Evolutionary conservation across 2,888 invertebrate genomes (phyloP).

Genomic region (Spicauda simplicius): DNA sequence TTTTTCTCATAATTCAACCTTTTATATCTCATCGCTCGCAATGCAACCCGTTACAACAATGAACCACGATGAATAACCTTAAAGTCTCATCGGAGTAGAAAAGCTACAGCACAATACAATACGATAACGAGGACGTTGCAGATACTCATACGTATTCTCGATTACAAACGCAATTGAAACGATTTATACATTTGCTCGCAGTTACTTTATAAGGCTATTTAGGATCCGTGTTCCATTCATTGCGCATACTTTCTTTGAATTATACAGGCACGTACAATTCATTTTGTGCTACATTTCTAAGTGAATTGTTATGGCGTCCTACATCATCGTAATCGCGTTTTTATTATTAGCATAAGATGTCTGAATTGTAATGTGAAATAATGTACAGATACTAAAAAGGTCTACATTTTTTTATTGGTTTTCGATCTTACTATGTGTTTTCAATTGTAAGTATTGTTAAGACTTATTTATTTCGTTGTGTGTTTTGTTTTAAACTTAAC

Average conservation of each 20-base stretch:
- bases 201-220: conserved; percentile 23
- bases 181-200: conserved; percentile 13
- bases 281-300: conserved; percentile 6
- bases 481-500: too few species aligned
- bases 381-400: too few species aligned
- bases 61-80: conserved; percentile 24
- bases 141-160: conserved; percentile 11
- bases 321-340: background rate
- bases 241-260: conserved; percentile 19
- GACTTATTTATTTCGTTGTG: too few species aligned
- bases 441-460: too few species aligned
- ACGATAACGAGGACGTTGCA: conserved; percentile 25
- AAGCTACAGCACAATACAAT: conserved; percentile 17
- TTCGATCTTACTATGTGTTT: too few species aligned
- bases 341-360: background rate
- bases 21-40: background rate
- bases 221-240: conserved; percentile 7
- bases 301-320: conserved; percentile 8
- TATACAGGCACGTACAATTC: conserved; percentile 8
- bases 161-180: conserved; percentile 28
- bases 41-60: conserved; percentile 43
- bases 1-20: too few species aligned
- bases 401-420: too few species aligned
- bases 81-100: background rate
- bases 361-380: background rate